Conservation (phyloP, 2,113 vertebrate genomes). For the Thunnus maccoyii region DNA sequence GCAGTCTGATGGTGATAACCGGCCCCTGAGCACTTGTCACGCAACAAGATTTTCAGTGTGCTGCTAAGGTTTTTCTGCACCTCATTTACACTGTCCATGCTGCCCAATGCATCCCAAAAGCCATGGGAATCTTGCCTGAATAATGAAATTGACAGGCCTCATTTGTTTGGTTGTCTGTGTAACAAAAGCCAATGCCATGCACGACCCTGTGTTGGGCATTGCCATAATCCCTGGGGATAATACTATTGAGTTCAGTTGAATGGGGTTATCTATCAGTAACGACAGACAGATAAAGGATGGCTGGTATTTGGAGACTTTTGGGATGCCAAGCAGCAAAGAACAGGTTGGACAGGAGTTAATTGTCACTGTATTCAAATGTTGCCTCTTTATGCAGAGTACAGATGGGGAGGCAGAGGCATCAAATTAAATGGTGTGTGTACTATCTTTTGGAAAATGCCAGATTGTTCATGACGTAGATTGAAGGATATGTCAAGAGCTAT, state of each 20-base stretch:
- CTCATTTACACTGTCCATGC: conserved; percentile 57
- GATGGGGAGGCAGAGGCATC: conserved; percentile 18
- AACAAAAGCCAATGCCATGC: conserved; percentile 52
- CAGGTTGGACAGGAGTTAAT: conserved; percentile 58
- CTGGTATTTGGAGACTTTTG: conserved; percentile 60
- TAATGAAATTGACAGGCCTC: conserved; percentile 66
- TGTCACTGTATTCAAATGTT: conserved; percentile 47
- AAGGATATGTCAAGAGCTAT: conserved; percentile 4
- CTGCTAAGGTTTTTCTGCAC: conserved; percentile 6
- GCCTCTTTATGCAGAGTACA: neutral
- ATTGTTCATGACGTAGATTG: conserved; percentile 14
- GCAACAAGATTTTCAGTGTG: conserved; percentile 38
- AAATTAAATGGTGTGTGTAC: conserved; percentile 38
- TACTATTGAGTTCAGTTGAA: conserved; percentile 54
- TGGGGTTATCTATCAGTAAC: conserved; percentile 67
- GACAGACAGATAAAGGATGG: conserved; percentile 58
- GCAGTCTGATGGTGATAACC: conserved; percentile 53
- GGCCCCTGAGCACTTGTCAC: conserved; percentile 35
- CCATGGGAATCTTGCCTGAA: conserved; percentile 39
- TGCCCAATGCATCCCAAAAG: conserved; percentile 28
- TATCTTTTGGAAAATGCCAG: conserved; percentile 11
- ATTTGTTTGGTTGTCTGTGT: conserved; percentile 64
- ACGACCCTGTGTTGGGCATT: conserved; percentile 39
- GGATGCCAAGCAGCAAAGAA: conserved; percentile 11
- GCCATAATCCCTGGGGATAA: conserved; percentile 65